These are phyloP conservation scores for Drosophila obscura DNA, from an alignment of 1,140 invertebrate genomes.

Conservation along the genomic window DNA sequence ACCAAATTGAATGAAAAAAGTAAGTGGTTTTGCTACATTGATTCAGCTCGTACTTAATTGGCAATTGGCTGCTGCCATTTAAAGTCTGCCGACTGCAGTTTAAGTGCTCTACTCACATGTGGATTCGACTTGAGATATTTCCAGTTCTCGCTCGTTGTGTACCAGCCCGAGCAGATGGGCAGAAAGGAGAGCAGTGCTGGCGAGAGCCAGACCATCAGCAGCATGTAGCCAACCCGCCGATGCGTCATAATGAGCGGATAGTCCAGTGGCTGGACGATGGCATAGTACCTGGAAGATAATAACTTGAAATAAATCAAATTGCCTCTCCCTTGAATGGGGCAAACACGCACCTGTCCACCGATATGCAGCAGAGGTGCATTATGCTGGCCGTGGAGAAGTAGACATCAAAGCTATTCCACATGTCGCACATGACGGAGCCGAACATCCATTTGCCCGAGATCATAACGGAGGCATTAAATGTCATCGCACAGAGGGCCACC, in stretches of 20 bases:
- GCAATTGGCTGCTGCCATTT: no score
- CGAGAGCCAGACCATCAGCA: slow-evolving; percentile 95
- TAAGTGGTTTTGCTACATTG: no score
- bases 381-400: slow-evolving; percentile 96
- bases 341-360: slow-evolving; percentile 86
- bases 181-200: slow-evolving; percentile 96
- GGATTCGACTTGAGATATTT: slow-evolving; percentile 89
- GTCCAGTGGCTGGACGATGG: slow-evolving; percentile 94
- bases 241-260: slow-evolving; percentile 95
- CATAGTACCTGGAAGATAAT: slow-evolving; percentile 88
- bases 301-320: background rate
- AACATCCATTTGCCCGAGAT: slow-evolving; percentile 94
- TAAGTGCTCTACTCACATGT: slow-evolving; percentile 84
- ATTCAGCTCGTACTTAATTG: no score
- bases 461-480: slow-evolving; percentile 95
- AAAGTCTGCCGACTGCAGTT: background rate
- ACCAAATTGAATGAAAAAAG: slow-evolving; percentile 16
- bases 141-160: slow-evolving; percentile 92
- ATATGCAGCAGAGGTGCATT: slow-evolving; percentile 96
- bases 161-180: slow-evolving; percentile 97
- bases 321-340: background rate
- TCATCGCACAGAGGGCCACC: slow-evolving; percentile 96
- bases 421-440: slow-evolving; percentile 95
- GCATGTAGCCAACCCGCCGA: slow-evolving; percentile 89
- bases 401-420: slow-evolving; percentile 98